Evolutionary conservation across 1,140 invertebrate species (phyloP).

Genomic region (Diploscapter pachys): DNA sequence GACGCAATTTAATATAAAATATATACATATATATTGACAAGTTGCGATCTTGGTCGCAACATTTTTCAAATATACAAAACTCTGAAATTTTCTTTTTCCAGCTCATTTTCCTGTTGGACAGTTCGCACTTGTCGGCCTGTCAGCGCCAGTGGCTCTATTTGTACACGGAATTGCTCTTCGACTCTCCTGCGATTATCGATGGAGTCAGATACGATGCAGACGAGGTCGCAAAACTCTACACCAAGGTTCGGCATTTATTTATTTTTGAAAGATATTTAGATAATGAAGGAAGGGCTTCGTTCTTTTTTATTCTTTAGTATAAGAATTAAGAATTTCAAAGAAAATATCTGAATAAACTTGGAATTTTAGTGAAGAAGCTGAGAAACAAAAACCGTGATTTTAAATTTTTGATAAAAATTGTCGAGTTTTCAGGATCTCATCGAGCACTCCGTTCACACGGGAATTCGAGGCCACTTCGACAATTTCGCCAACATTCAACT

Average conservation of each 20-base stretch:
- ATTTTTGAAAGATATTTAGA: not conserved
- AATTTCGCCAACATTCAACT: constrained; percentile 69
- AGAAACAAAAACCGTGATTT: no score
- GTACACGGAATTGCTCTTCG: constrained; percentile 70
- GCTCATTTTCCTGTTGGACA: constrained; percentile 73
- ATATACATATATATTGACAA: no score
- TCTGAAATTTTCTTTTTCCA: constrained; percentile 43
- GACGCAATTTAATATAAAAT: no score
- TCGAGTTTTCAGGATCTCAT: constrained; percentile 65
- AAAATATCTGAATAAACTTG: not conserved
- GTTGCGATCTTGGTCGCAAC: no score
- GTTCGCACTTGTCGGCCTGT: constrained; percentile 65
- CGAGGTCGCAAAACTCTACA: constrained; percentile 27
- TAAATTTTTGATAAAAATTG: no score
- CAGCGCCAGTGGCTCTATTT: constrained; percentile 72
- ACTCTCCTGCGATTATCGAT: constrained; percentile 63
- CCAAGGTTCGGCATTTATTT: constrained; percentile 5
- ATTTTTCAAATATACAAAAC: no score
- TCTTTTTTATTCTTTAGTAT: not conserved
- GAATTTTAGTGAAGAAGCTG: no score
- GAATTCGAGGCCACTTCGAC: constrained; percentile 63
- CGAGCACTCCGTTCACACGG: constrained; percentile 67
- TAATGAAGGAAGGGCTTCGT: no score
- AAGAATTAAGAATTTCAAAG: not conserved
- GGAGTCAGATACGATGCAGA: constrained; percentile 66